Base-by-base conservation (phyloP, 2,113 vertebrate genomes). In the Oryzias celebensis region DNA sequence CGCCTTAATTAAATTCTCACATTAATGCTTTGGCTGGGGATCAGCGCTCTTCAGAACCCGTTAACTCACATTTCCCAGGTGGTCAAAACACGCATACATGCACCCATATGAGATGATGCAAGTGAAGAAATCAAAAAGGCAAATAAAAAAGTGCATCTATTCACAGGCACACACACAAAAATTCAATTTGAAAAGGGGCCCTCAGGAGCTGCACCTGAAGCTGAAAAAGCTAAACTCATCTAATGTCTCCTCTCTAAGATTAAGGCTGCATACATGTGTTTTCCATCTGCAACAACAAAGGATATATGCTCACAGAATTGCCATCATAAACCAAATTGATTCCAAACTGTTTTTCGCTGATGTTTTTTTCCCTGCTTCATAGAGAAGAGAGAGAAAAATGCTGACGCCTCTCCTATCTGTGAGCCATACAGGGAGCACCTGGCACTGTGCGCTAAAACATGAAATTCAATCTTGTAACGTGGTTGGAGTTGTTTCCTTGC, bases 1-100 rank as follows among this genome's bases (percentile, higher is more conserved):
- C 70, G 85, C 79, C 79, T 90, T 90, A 90, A 90, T 90, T 90
- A 90, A 88, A 84, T 85, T 85, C 76, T 86, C 82, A 81, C 85
- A 80, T 84, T 87, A 85, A 85, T 79, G 80, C 73, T 82, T 73
- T 81, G 79, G 76, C 76, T 66, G 68, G 78, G 83, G 83, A 85
- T 78, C 52, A 26, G 52, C 55, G 22, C 78, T 75, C 78, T 75
- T 83, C 75, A 75, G 71, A 82, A 77, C 77, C 82, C 81, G 82
- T 86, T 89, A 86, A 78, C 53, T 50, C 67, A 81, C 82, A 85
- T 84, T 78, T 86, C 78, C 84, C 83, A 55, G 26, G 75, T 82
- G 85, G 80, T 85, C 87, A 68, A 36, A 70, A 50, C 63, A 49
- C 58, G 50, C 59, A 52, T 18, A 18, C 57, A 43, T 44, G 51